Conservation (phyloP, 2,888 invertebrate species). For the Drosophila fungiperda region DNA sequence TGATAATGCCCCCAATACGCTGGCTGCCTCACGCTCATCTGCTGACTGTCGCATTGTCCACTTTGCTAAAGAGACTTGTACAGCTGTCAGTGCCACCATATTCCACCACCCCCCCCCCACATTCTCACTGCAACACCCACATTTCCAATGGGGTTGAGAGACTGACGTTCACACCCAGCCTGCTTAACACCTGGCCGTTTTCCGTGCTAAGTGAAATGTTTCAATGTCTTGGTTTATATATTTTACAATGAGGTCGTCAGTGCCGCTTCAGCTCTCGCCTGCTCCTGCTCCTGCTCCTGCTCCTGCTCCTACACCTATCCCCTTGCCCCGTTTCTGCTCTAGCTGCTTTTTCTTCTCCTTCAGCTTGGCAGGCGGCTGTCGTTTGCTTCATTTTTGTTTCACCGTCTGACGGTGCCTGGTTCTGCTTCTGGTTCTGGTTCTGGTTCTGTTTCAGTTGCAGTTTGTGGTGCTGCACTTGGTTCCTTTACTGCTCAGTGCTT, state of each 20-base stretch:
- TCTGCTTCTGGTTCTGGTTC: conserved; percentile 5
- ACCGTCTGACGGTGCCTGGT: conserved; percentile 37
- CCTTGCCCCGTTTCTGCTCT: neutral
- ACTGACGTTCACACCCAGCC: conserved; percentile 8
- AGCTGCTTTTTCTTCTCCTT: conserved; percentile 6
- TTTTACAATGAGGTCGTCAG: conserved; percentile 76
- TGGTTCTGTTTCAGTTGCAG: conserved; percentile 4
- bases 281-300: neutral
- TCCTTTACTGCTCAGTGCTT: conserved; percentile 36
- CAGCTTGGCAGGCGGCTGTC: conserved; percentile 41
- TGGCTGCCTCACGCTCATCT: conserved; percentile 34
- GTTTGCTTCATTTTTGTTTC: conserved; percentile 39
- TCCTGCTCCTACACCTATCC: neutral
- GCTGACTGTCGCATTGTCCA: conserved; percentile 65
- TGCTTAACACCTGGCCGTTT: conserved; percentile 66
- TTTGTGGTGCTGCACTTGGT: conserved; percentile 23
- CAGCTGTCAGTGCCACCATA: conserved; percentile 49
- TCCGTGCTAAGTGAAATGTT: conserved; percentile 74
- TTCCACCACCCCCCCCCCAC: neutral
- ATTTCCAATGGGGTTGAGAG: conserved; percentile 7
- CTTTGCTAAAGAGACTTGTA: conserved; percentile 50
- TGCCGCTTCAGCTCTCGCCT: conserved; percentile 4
- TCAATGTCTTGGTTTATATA: conserved; percentile 78
- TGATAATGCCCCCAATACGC: conserved; percentile 32
- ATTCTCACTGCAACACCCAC: conserved; percentile 8